A percentile compares a stretch with the other conserved stretches of the same genome.
These are phyloP conservation scores for Choreutis nemorana DNA, from an alignment of 2,888 invertebrate genomes.

Conservation along the genomic window DNA sequence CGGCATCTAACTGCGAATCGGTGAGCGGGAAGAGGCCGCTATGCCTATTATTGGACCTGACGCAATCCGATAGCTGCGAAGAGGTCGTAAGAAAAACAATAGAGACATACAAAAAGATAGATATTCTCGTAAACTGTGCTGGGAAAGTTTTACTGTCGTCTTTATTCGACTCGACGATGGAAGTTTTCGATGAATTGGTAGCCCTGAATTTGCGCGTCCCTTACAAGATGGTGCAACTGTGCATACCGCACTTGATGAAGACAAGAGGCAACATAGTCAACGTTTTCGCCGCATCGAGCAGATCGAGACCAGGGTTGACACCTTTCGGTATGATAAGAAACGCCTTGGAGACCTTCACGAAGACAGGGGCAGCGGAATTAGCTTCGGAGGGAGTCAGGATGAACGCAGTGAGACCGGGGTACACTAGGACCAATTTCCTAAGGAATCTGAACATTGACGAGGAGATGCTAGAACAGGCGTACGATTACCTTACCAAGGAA, in stretches of 20 bases:
- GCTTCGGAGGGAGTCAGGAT: conserved; percentile 33
- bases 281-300: conserved; percentile 26
- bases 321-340: conserved; percentile 29
- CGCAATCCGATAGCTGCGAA: conserved; percentile 27
- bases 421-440: conserved; percentile 33
- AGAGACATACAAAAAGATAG: conserved; percentile 25
- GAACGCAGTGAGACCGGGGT: conserved; percentile 38
- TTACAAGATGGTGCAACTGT: conserved; percentile 31
- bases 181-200: conserved; percentile 31
- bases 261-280: conserved; percentile 38
- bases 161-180: conserved; percentile 30
- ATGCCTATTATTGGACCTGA: conserved; percentile 28
- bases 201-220: conserved; percentile 34
- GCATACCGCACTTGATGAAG: conserved; percentile 26
- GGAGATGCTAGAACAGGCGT: conserved; percentile 23
- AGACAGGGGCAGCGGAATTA: conserved; percentile 31
- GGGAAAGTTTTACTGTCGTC: conserved; percentile 29
- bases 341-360: conserved; percentile 34
- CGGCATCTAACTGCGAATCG: conserved; percentile 23
- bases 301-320: conserved; percentile 31
- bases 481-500: conserved; percentile 20
- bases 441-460: conserved; percentile 30
- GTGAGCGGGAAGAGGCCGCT: conserved; percentile 23
- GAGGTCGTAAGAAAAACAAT: conserved; percentile 28
- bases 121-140: conserved; percentile 34